Evolutionary conservation across 1,140 invertebrate genomes (phyloP), one percentile per base, ranked within the genome.

Genomic region (Helicoverpa zea): DNA sequence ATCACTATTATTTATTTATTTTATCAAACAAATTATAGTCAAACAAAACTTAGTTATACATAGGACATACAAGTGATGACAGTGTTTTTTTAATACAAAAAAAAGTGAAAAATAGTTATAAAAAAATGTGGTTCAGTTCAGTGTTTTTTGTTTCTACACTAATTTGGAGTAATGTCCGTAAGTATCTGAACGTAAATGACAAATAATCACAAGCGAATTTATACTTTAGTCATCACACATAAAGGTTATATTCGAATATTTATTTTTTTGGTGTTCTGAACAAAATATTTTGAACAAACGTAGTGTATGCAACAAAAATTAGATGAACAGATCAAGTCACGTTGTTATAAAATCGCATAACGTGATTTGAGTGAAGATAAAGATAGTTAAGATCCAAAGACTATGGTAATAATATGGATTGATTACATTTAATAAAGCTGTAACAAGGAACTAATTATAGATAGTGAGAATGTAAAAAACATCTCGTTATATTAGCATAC

Each of bases 131-230:
- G 47, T 80, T 73, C 43, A 51, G 18, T 77, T 47, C 72, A 16
- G 51, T 86, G 72, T 79, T 78, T 81, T 79, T 83, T 82, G 70
- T 84, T 58, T 59, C 64, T 35, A 49, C 79, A n/a, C 63, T 84
- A 49, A 29, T 79, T 49, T 86, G 84, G 83, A 84, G 73, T 72
- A 76, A 54, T 47, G 80, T 59, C 12, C 54, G 84, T 85, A 81
- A 83, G 84, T 85, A 70, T 23, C n/a, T 54, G 11, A 29, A 10
- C 2, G 23, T 23, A n/a, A 29, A 16, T 23, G 11, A 29, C 5
- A 56, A 2, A 16, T 1, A 43, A 30, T 49, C 7, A n/a, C 52
- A 43, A 12, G 29, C 52, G 18, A 73, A 29, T 43, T 12, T 54
- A 23, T 23, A 43, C 70, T 18, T 58, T 73, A 73, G 35, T 18